Evolutionary conservation across 2,888 invertebrate species (phyloP).

Genomic region (Nomada fucata): DNA sequence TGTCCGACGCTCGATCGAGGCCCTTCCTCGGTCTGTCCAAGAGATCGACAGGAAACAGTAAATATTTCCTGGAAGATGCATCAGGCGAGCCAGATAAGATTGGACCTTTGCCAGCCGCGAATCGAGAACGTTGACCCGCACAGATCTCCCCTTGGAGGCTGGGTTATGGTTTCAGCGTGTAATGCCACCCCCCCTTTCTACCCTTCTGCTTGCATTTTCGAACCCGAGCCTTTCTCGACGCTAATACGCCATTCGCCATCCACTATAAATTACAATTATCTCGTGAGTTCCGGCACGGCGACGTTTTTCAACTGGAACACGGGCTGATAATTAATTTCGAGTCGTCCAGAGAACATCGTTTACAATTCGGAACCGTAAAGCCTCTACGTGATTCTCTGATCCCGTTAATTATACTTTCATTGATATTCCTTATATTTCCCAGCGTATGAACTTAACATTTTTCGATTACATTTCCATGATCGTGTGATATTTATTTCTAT

Average conservation of each 20-base stretch:
- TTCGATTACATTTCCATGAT: no score
- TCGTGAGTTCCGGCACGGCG: background rate
- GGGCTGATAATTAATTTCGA: conserved; percentile 34
- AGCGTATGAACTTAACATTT: no score
- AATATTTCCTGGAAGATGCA: conserved; percentile 75
- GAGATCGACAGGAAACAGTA: conserved; percentile 71
- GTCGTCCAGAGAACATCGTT: background rate
- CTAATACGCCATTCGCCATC: conserved; percentile 8
- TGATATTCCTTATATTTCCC: no score
- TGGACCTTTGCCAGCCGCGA: conserved; percentile 76
- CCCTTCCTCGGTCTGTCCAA: conserved; percentile 25
- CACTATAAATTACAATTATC: conserved; percentile 46
- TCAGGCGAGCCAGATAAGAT: conserved; percentile 63
- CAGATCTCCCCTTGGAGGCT: conserved; percentile 22
- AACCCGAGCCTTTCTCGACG: background rate
- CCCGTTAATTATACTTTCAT: background rate
- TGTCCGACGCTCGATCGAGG: conserved; percentile 38
- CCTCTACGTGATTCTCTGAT: background rate
- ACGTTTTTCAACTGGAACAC: conserved; percentile 22
- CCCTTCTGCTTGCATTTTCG: background rate
- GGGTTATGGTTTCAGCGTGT: conserved; percentile 32
- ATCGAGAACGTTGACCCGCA: conserved; percentile 75
- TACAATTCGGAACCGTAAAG: conserved; percentile 11
- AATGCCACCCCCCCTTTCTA: background rate
- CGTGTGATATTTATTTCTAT: no score